Evolutionary conservation across 1,140 invertebrate species (phyloP), one percentile per base, ranked within the genome.

Genomic region (Neodiprion pinetum): DNA sequence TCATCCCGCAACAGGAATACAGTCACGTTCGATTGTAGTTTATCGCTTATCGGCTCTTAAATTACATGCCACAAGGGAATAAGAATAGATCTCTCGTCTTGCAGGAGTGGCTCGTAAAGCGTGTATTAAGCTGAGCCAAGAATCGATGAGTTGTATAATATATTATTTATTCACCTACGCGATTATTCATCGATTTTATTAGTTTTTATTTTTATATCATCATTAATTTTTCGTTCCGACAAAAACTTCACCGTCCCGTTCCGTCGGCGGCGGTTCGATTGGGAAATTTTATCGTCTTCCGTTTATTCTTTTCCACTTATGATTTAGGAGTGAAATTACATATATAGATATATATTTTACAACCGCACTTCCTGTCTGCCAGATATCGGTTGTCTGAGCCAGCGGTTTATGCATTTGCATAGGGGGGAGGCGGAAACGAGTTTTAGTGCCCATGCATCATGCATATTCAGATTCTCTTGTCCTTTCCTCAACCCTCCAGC

Each of bases 361-460:
- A 40, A 40, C 28, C 28, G 53, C 73, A 74, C 70, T 77, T 73
- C 75, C 76, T 77, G 75, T 71, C 78, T 73, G 72, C 48, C 76
- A 80, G 79, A 80, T 80, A 82, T 82, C 80, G 77, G 77, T 47
- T 17, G 53, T 61, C 77, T 80, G 80, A 83, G 82, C 80, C 81
- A 82, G 83, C 79, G 77, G 79, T 78, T 86, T 61, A 61, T 61
- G 53, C 11, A 87, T 88, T 88, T 87, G 84, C 87, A 88, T 88
- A 88, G 80, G 85, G 83, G 84, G 77, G 83, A 83, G 77, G 78
- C 76, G 79, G 78, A 61, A 61, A 47, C 67, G 78, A 80, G 86
- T 85, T 87, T 87, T 88, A 88, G 87, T 88, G 86, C 84, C 84
- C 84, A 87, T 88, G 87, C 86, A 87, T 88, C 87, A 88, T 88